Conservation (phyloP, 2,113 vertebrate genomes). For the Strigops habroptila region DNA sequence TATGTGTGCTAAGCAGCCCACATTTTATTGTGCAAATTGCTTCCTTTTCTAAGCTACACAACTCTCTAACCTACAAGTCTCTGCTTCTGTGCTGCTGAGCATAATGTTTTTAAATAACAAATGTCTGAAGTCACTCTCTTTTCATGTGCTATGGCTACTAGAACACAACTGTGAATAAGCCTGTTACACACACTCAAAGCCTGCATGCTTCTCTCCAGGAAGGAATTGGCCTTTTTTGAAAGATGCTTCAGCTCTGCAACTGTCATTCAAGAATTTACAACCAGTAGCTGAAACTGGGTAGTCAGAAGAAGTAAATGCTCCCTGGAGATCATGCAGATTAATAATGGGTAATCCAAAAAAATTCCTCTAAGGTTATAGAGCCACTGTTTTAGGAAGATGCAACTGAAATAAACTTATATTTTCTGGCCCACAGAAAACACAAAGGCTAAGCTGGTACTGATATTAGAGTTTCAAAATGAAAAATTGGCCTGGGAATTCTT, state of each 20-base stretch:
- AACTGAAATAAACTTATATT: neutral
- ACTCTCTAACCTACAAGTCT: neutral
- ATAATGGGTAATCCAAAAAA: neutral
- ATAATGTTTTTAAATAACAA: neutral
- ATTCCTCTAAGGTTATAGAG: neutral
- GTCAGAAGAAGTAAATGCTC: neutral
- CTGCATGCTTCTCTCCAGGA: neutral
- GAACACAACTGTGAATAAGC: neutral
- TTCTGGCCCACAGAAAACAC: neutral
- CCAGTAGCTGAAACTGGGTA: neutral
- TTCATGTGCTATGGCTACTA: neutral
- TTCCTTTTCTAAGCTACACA: neutral
- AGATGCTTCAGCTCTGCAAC: neutral
- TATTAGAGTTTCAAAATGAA: neutral
- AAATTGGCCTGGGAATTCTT: neutral
- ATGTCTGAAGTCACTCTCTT: neutral
- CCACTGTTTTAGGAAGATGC: neutral
- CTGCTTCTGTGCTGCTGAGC: neutral
- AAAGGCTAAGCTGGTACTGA: neutral
- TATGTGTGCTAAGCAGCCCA: neutral
- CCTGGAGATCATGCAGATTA: neutral
- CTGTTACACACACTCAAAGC: neutral
- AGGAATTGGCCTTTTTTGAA: neutral
- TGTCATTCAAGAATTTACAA: neutral
- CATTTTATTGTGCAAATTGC: neutral